These are phyloP conservation scores for Poecilus cupreus DNA, from an alignment of 2,888 invertebrate genomes.

Conservation along the genomic window DNA sequence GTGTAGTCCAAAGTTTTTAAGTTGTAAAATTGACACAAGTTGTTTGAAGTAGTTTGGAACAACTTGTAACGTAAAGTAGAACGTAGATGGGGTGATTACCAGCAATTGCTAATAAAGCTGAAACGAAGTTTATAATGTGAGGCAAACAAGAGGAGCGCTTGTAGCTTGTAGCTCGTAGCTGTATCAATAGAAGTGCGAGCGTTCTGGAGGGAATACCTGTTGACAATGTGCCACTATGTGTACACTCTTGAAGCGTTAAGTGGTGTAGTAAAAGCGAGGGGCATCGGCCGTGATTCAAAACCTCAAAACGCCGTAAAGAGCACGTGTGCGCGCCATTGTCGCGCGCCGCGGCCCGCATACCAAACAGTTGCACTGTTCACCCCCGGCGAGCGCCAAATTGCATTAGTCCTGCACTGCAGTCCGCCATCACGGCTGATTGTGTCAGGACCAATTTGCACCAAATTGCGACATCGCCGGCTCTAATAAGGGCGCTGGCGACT, in stretches of 20 bases:
- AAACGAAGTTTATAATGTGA: constrained; percentile 26
- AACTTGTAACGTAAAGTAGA: neutral
- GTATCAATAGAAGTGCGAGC: constrained; percentile 25
- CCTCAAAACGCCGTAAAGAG: constrained; percentile 54
- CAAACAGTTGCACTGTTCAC: constrained; percentile 19
- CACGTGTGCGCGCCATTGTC: constrained; percentile 48
- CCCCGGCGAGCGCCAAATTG: constrained; percentile 44
- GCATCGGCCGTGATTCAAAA: constrained; percentile 53
- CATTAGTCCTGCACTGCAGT: constrained; percentile 57
- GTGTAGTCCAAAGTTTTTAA: constrained; percentile 29
- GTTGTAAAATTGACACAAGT: constrained; percentile 31
- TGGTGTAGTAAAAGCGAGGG: constrained; percentile 50
- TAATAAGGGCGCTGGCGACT: constrained; percentile 39
- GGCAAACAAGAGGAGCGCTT: neutral
- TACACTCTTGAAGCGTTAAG: constrained; percentile 48
- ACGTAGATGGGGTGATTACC: constrained; percentile 26
- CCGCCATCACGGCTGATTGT: constrained; percentile 59
- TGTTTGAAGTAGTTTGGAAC: constrained; percentile 28
- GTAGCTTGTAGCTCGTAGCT: neutral
- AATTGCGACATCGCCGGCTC: constrained; percentile 55
- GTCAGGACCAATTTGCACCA: constrained; percentile 58
- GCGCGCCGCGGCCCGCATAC: constrained; percentile 31
- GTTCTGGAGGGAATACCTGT: constrained; percentile 45
- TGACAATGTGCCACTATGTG: constrained; percentile 52
- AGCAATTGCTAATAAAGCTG: constrained; percentile 37